Conservation (phyloP, 23 tunicate genomes). For the Diplosoma virens region DNA sequence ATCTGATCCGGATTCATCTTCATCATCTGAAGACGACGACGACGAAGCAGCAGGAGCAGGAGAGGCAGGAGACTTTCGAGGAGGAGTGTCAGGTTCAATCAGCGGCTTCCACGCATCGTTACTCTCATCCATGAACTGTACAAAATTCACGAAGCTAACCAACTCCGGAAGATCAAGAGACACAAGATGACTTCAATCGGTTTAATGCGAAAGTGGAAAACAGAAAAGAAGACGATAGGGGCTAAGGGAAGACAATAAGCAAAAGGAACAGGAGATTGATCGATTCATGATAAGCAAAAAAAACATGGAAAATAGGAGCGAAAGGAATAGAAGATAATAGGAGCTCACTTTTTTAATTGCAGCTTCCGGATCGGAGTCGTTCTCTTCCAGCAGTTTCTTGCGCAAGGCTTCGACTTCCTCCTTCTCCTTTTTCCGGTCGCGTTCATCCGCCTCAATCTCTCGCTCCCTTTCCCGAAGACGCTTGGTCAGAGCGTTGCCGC, state of each 20-base stretch:
- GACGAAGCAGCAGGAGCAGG: constrained; percentile 9
- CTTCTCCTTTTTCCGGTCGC: constrained; percentile 92
- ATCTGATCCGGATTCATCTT: constrained; percentile 52
- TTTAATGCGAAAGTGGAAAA: neutral
- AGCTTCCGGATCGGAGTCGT: constrained; percentile 83
- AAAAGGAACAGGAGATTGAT: too few species aligned
- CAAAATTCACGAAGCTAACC: too few species aligned
- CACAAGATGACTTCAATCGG: too few species aligned
- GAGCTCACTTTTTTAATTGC: constrained; percentile 79
- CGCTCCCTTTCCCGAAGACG: constrained; percentile 67
- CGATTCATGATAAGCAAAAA: too few species aligned
- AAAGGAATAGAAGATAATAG: too few species aligned
- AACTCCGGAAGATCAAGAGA: too few species aligned
- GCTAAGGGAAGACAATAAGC: too few species aligned
- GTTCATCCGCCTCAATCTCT: constrained; percentile 71
- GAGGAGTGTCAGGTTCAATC: constrained; percentile 89
- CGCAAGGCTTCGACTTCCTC: constrained; percentile 85
- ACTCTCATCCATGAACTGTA: constrained; percentile 66
- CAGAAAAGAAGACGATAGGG: too few species aligned
- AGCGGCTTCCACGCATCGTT: constrained; percentile 91
- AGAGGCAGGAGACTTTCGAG: constrained; percentile 39
- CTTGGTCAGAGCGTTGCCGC: constrained; percentile 73
- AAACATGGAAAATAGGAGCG: too few species aligned
- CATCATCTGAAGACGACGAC: constrained; percentile 57
- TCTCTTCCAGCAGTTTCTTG: constrained; percentile 75